A percentile compares a stretch with the other conserved stretches of the same genome.
These are phyloP conservation scores for Argyrosomus japonicus DNA, from an alignment of 2,113 vertebrate species.

Conservation along the genomic window DNA sequence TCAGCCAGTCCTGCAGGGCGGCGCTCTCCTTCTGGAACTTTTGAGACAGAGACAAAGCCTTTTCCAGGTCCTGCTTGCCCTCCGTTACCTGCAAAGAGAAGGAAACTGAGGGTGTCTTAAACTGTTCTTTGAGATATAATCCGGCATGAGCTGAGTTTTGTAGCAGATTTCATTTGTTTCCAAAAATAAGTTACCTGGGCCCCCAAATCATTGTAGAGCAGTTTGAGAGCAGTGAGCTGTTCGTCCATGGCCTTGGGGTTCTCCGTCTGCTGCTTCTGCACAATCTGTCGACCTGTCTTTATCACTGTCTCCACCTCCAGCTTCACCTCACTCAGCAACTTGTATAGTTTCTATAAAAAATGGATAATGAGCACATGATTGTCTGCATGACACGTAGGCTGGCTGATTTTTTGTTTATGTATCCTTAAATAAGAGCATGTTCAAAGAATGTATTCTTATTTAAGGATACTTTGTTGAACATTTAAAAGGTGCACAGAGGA, in stretches of 20 bases:
- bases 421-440: not conserved
- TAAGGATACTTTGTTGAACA: not conserved
- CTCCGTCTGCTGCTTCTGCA: constrained; percentile 98
- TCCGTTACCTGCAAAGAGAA: constrained; percentile 90
- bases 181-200: constrained; percentile 87
- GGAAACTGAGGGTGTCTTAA: not conserved
- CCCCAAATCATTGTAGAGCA: constrained; percentile 96
- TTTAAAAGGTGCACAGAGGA: not conserved
- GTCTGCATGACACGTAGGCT: not conserved
- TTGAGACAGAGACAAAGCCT: constrained; percentile 89
- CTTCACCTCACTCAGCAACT: constrained; percentile 97
- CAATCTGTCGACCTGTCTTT: constrained; percentile 97
- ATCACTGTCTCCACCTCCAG: constrained; percentile 98
- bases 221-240: constrained; percentile 93
- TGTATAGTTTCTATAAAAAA: constrained; percentile 92
- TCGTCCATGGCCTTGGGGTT: constrained; percentile 97
- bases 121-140: not conserved
- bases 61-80: constrained; percentile 95
- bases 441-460: not conserved
- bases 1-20: constrained; percentile 91
- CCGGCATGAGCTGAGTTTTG: not conserved
- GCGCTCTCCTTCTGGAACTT: constrained; percentile 89
- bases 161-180: too few relatives aligned
- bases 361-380: not conserved
- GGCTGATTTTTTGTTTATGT: not conserved